phyloP scores from a whole-genome alignment of 1,140 invertebrate genomes.

The Laodelphax striatellus region DNA sequence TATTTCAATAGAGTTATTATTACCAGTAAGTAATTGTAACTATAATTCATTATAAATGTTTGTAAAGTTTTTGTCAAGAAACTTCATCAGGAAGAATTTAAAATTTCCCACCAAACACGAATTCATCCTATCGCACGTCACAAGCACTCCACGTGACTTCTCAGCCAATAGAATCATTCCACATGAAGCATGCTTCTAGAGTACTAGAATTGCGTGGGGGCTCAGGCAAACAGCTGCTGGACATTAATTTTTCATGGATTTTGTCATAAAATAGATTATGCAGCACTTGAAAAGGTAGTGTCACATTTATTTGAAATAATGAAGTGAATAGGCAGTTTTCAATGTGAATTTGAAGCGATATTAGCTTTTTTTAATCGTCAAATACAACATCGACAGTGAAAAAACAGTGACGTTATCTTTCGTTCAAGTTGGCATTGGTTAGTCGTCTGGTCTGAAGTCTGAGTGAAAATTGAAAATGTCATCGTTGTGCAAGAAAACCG shows the following conservation, averaged over 20 bases:
- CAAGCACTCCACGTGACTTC: background rate
- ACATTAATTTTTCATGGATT: background rate
- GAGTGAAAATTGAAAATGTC: background rate
- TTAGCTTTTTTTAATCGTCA: background rate
- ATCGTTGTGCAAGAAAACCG: background rate
- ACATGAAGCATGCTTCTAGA: background rate
- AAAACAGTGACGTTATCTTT: background rate
- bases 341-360: background rate
- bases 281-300: background rate
- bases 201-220: background rate
- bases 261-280: background rate
- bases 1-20: too few relatives aligned
- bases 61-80: too few relatives aligned
- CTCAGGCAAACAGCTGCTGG: background rate
- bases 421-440: constrained; percentile 1
- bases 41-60: too few relatives aligned
- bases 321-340: background rate
- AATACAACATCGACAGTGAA: background rate
- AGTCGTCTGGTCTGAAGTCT: background rate
- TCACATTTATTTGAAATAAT: background rate
- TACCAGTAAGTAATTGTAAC: too few relatives aligned
- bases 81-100: too few relatives aligned
- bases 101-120: too few relatives aligned
- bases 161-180: background rate
- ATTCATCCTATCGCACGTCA: background rate